phyloP scores from a whole-genome alignment of 2,888 invertebrate genomes.

The Iphiclides podalirius region DNA sequence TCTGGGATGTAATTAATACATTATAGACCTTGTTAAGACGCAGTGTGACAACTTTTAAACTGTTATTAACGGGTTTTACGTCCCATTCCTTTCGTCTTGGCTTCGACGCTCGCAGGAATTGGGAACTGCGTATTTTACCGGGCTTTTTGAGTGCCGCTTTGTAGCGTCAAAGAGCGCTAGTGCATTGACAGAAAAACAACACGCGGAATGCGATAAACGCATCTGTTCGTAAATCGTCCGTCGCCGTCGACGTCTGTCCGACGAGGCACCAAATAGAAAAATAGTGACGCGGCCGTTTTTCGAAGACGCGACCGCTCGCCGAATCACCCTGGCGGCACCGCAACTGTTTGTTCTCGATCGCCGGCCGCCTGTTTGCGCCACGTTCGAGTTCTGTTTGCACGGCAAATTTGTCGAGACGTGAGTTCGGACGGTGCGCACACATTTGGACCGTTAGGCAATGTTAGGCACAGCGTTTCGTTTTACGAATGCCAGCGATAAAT shows the following conservation, averaged over 20 bases:
- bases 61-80: too few species aligned
- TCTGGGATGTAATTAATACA: too few species aligned
- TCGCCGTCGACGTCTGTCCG: conserved; percentile 6
- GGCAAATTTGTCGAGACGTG: not conserved
- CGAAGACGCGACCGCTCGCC: conserved; percentile 16
- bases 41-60: too few species aligned
- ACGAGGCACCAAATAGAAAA: conserved; percentile 15
- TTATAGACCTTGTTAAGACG: too few species aligned
- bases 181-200: too few species aligned
- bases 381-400: conserved; percentile 14
- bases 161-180: too few species aligned
- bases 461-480: not conserved
- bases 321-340: conserved; percentile 10
- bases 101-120: too few species aligned
- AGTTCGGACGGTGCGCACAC: not conserved
- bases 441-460: not conserved
- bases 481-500: not conserved
- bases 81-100: too few species aligned
- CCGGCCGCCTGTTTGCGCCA: conserved; percentile 23
- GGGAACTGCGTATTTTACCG: too few species aligned
- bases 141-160: too few species aligned
- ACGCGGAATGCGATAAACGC: too few species aligned
- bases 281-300: conserved; percentile 25
- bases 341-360: conserved; percentile 20
- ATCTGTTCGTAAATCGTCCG: too few species aligned